phyloP scores from a whole-genome alignment of 2,888 invertebrate species.

The Saturnia japonica region DNA sequence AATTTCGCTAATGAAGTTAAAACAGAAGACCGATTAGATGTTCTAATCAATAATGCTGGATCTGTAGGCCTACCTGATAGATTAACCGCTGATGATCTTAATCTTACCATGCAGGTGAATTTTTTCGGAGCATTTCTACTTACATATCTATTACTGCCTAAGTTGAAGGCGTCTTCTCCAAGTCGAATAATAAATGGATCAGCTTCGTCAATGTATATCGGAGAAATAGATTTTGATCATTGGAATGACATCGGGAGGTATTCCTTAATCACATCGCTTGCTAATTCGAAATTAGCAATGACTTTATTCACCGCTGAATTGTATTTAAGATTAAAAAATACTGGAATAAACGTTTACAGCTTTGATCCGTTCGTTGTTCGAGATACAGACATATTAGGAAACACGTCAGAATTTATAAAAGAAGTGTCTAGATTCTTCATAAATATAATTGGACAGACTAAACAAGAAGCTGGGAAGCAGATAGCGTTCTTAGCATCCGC shows the following conservation, averaged over 20 bases:
- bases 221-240: slow-evolving; percentile 63
- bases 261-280: slow-evolving; percentile 47
- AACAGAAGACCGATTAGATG: slow-evolving; percentile 67
- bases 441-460: slow-evolving; percentile 57
- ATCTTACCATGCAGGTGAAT: slow-evolving; percentile 86
- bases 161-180: slow-evolving; percentile 78
- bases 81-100: slow-evolving; percentile 84
- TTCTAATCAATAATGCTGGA: slow-evolving; percentile 84
- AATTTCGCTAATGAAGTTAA: slow-evolving; percentile 76
- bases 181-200: slow-evolving; percentile 85
- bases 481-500: slow-evolving; percentile 61
- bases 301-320: slow-evolving; percentile 84
- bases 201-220: slow-evolving; percentile 80
- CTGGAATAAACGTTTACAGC: slow-evolving; percentile 84
- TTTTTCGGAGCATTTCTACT: slow-evolving; percentile 88
- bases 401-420: slow-evolving; percentile 43
- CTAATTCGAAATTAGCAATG: slow-evolving; percentile 83
- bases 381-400: slow-evolving; percentile 58
- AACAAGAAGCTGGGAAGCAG: slow-evolving; percentile 62
- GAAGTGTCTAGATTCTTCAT: slow-evolving; percentile 51
- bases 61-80: slow-evolving; percentile 64
- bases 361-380: slow-evolving; percentile 78
- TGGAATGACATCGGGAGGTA: slow-evolving; percentile 64
- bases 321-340: slow-evolving; percentile 75
- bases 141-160: slow-evolving; percentile 83